A percentile compares a stretch with the other conserved stretches of the same genome.
Conservation (phyloP, 1,140 invertebrate species). For the Vollenhovia emeryi region DNA sequence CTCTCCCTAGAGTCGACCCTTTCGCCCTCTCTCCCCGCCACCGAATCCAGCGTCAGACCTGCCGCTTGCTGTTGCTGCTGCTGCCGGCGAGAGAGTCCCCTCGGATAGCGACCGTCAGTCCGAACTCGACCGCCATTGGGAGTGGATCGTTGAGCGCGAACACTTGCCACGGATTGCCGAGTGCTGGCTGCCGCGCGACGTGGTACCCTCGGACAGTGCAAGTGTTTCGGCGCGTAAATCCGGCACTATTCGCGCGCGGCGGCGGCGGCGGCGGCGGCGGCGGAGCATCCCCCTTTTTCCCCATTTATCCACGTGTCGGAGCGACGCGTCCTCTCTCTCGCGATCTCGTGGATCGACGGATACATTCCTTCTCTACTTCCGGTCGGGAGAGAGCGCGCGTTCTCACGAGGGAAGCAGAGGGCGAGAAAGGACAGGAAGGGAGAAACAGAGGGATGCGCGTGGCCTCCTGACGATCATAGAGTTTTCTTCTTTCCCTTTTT, state of each 20-base stretch:
- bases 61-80: not conserved
- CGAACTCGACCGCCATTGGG: not conserved
- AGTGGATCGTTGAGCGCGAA: not conserved
- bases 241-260: not conserved
- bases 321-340: not conserved
- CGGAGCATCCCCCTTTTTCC: not conserved
- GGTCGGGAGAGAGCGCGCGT: not conserved
- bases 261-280: too few relatives aligned
- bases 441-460: not conserved
- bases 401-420: not conserved
- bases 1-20: slow-evolving; percentile 4
- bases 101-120: not conserved
- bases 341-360: slow-evolving; percentile 18
- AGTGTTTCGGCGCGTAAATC: slow-evolving; percentile 11
- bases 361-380: not conserved
- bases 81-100: not conserved
- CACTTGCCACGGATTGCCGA: not conserved
- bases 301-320: not conserved
- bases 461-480: slow-evolving; percentile 36
- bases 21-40: not conserved
- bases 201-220: not conserved
- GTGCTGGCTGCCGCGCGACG: not conserved
- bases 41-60: slow-evolving; percentile 8
- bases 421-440: not conserved
- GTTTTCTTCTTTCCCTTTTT: too few relatives aligned